Conservation (phyloP, 2,888 invertebrate species). For the Dicranocentrus wangi region DNA sequence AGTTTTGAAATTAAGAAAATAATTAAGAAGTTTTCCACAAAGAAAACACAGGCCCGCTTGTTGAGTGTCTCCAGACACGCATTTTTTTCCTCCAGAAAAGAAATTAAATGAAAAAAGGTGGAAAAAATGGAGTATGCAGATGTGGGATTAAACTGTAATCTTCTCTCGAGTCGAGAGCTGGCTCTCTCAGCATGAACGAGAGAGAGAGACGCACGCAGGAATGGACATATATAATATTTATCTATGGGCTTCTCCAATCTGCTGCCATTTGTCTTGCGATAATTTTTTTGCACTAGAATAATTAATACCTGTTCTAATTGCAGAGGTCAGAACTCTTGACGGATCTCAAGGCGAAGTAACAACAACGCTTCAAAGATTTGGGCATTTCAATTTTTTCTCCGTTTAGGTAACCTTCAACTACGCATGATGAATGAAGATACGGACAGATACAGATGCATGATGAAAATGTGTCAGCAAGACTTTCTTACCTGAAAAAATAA, state of each 20-base stretch:
- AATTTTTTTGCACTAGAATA: conserved; percentile 56
- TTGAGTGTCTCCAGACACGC: conserved; percentile 55
- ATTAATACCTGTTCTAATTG: conserved; percentile 62
- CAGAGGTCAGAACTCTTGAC: conserved; percentile 16
- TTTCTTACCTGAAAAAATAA: conserved; percentile 50
- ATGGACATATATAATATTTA: no score
- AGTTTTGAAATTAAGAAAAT: conserved; percentile 33
- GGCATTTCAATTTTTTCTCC: conserved; percentile 13
- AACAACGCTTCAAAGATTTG: background rate
- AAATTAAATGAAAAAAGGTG: background rate
- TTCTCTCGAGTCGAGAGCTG: no score
- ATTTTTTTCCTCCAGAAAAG: conserved; percentile 35
- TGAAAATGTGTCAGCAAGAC: conserved; percentile 37
- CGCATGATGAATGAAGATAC: no score
- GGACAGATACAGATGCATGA: conserved; percentile 18
- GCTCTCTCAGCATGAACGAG: no score
- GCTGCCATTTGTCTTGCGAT: conserved; percentile 47
- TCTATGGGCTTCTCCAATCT: conserved; percentile 26
- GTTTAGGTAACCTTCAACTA: background rate
- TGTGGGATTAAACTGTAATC: no score
- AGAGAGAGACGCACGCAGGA: no score
- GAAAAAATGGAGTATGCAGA: conserved; percentile 27
- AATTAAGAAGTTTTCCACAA: conserved; percentile 31
- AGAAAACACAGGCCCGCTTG: conserved; percentile 4
- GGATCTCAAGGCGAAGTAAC: background rate